Base-by-base conservation (phyloP, 2,888 invertebrate species). In the Mactromeris polynyma region DNA sequence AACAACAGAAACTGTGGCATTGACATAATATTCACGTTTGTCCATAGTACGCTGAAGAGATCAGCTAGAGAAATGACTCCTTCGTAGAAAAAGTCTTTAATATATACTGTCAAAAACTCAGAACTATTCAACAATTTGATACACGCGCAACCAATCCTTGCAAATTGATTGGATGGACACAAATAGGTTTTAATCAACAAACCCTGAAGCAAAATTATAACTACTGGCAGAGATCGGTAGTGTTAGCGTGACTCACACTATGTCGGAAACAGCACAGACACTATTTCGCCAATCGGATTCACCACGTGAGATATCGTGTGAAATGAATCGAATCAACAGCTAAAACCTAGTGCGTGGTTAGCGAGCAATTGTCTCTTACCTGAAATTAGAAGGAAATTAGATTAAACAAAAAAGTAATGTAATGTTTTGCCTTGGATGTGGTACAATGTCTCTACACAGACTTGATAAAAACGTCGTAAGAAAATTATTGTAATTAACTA, bases 21-120 rank as follows among this genome's bases (percentile, higher is more conserved):
- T 91, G 79, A 81, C 90, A 89, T 89, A 87, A 84, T 86, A 89
- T 81, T 64, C 77, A 77, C 40, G 42, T 80, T 42, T 54, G 85
- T 82, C 87, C 89, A 89, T 89, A 87, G 85, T 89, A 89, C 81
- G 58, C 26, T 79, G 33, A 73, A 84, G 19, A 21, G 51, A 36
- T 78, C 51, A 73, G 73, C 73, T 19, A 14, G 17, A 4, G 73
- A 36, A 73, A 73, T 73, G 73, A 73, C 36, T 33, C 73, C 46
- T 51, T 73, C 46, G n/a, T 26, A 21, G 17, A 40, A 17, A 40
- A 73, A 46, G 73, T 40, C 9, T 40, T 42, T 42, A 26, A n/a
- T 79, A 79, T 42, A 79, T 40, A 36, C 31, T 79, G 46, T 79
- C 42, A 42, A 33, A 11, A 14, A n/a, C 17, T 4, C 1, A 79